phyloP scores from a whole-genome alignment of 2,797 vertebrate species.

The Peromyscus attwateri region DNA sequence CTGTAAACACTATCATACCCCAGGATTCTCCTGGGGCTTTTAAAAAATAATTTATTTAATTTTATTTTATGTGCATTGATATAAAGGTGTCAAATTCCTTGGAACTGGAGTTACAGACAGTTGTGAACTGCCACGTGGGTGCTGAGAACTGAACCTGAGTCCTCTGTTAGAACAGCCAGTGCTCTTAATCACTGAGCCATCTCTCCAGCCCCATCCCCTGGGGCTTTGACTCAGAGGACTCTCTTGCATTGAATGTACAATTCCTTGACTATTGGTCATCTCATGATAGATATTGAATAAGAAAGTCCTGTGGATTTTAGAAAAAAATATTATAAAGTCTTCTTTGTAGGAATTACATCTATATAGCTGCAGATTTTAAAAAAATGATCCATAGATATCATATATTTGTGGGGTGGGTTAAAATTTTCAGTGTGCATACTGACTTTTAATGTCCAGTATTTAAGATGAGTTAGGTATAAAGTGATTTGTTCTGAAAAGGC shows the following conservation, averaged over 20 bases:
- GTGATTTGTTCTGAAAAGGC: background rate
- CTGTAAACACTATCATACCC: background rate
- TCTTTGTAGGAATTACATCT: background rate
- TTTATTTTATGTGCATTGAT: too few species aligned
- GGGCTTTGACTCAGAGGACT: background rate
- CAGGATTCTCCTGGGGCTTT: too few species aligned
- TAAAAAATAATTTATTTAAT: too few species aligned
- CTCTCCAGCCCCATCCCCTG: too few species aligned
- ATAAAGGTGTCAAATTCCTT: too few species aligned
- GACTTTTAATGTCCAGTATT: background rate
- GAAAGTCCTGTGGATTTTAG: background rate
- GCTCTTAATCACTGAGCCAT: too few species aligned
- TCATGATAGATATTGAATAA: background rate
- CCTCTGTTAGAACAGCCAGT: too few species aligned
- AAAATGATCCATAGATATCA: background rate
- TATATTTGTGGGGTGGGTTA: background rate
- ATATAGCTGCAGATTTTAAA: background rate
- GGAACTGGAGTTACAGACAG: too few species aligned
- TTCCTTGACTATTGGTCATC: background rate
- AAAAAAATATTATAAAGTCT: background rate
- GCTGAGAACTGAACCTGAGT: too few species aligned
- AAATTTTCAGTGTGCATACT: background rate
- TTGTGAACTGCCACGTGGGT: too few species aligned
- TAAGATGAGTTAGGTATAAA: background rate
- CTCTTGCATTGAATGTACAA: background rate